phyloP scores from a whole-genome alignment of 2,797 vertebrate genomes.

The Ispidina picta region DNA sequence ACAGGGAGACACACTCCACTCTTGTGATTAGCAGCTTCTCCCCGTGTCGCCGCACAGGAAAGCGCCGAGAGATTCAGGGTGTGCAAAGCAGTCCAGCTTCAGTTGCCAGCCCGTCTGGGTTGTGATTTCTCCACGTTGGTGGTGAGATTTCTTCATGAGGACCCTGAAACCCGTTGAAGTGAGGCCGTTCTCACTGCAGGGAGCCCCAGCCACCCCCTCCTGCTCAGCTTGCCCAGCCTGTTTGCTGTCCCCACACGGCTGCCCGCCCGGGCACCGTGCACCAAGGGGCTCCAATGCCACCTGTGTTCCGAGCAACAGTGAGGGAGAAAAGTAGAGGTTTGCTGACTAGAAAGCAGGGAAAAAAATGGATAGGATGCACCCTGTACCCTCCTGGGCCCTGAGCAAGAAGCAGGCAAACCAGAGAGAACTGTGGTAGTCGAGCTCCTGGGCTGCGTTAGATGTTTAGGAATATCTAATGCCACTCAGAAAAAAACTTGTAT shows the following conservation, averaged over 20 bases:
- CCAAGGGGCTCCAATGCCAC: accelerated
- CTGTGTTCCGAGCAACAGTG: neutral
- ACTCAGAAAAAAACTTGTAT: neutral
- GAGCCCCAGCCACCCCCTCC: neutral
- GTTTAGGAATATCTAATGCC: neutral
- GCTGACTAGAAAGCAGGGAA: neutral
- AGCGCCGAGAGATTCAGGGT: neutral
- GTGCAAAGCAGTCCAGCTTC: neutral
- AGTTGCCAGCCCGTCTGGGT: neutral
- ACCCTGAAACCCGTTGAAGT: neutral
- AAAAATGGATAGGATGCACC: neutral
- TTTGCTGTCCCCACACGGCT: accelerated
- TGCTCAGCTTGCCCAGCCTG: neutral
- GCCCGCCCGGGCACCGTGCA: neutral
- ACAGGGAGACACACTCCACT: neutral
- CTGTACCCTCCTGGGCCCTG: neutral
- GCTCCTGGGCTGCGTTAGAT: neutral
- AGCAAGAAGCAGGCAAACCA: neutral
- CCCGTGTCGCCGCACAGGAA: neutral
- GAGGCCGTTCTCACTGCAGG: neutral
- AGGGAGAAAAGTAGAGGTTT: neutral
- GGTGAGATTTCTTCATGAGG: neutral
- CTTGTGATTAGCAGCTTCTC: constrained; percentile 38
- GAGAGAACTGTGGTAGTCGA: neutral
- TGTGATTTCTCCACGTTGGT: neutral